Evolutionary conservation across 2,113 vertebrate genomes (phyloP).

Genomic region (Oryzias javanicus): DNA sequence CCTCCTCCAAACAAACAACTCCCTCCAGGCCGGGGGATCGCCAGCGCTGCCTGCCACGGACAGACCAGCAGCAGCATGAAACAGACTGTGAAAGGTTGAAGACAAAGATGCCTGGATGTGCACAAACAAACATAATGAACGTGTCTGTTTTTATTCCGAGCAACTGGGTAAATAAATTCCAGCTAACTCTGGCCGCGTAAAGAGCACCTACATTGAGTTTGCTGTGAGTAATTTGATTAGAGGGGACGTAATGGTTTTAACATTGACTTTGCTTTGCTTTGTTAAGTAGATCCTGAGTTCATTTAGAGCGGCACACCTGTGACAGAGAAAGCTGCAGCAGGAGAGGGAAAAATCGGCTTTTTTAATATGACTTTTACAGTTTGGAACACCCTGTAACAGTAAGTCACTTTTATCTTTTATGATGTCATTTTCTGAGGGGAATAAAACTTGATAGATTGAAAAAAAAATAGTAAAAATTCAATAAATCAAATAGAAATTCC

Average conservation of each 20-base stretch:
- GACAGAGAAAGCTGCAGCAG: neutral
- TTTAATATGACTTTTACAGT: too few species aligned
- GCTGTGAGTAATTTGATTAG: constrained; percentile 6
- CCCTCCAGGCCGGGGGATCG: constrained; percentile 41
- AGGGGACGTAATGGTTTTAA: neutral
- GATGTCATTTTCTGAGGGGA: too few species aligned
- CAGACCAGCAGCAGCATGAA: constrained; percentile 22
- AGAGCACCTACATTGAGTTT: neutral
- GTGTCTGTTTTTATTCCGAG: neutral
- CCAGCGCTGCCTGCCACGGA: constrained; percentile 22
- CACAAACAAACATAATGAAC: constrained; percentile 23
- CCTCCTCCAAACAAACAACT: constrained; percentile 61
- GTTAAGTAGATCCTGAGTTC: constrained; percentile 4
- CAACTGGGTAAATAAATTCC: constrained; percentile 8
- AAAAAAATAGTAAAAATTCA: too few species aligned
- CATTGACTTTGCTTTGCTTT: constrained; percentile 1
- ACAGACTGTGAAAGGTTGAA: constrained; percentile 33
- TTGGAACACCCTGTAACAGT: too few species aligned
- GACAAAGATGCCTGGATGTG: constrained; percentile 29
- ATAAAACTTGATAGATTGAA: too few species aligned
- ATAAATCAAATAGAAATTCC: too few species aligned
- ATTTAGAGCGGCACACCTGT: neutral
- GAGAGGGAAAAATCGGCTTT: neutral
- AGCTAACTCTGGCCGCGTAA: neutral
- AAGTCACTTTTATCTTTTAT: too few species aligned